Percentiles rank a stretch among this genome's conserved stretches.
These are phyloP conservation scores for Pteropus alecto DNA, from an alignment of 2,113 vertebrate genomes.

Conservation along the genomic window DNA sequence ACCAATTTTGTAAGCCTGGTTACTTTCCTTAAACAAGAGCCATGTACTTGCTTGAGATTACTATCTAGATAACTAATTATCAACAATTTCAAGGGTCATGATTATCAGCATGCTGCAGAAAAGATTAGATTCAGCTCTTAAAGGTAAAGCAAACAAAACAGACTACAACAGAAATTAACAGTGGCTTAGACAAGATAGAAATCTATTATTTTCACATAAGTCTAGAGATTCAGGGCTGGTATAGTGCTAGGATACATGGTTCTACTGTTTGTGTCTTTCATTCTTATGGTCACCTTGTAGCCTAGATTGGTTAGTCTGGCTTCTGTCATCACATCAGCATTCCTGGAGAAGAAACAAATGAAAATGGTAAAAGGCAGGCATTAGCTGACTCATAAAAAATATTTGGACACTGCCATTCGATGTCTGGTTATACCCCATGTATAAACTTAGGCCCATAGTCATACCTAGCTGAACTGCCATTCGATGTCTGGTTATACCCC, in stretches of 20 bases:
- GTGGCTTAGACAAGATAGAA: neutral
- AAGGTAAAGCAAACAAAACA: neutral
- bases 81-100: constrained; percentile 50
- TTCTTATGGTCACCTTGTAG: neutral
- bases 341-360: neutral
- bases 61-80: constrained; percentile 60
- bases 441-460: neutral
- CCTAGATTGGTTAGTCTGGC: neutral
- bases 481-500: neutral
- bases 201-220: neutral
- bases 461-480: neutral
- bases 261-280: neutral
- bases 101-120: constrained; percentile 44
- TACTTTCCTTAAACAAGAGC: constrained; percentile 11
- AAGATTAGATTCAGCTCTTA: constrained; percentile 1
- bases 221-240: neutral
- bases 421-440: neutral
- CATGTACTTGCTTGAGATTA: neutral
- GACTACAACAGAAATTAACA: neutral
- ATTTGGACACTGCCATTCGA: neutral
- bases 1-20: neutral
- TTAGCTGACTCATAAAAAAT: neutral
- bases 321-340: neutral
- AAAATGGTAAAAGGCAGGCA: neutral
- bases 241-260: neutral